These are phyloP conservation scores for Mesaphorura yosii DNA, from an alignment of 1,140 invertebrate species.

Conservation along the genomic window DNA sequence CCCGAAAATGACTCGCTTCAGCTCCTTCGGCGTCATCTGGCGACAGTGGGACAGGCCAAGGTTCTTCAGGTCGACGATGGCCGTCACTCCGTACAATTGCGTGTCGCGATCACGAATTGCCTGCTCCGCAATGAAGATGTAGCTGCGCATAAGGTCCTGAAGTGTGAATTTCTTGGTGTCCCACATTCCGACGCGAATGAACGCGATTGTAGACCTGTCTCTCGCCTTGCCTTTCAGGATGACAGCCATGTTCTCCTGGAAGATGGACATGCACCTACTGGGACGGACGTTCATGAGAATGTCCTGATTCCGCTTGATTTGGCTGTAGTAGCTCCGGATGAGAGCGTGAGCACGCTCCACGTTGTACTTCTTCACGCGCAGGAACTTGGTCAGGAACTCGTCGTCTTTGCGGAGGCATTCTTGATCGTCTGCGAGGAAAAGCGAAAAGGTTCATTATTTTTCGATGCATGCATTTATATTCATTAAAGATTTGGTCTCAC, in stretches of 20 bases:
- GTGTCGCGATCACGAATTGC: background rate
- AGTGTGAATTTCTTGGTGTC: background rate
- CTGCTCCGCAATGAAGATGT: background rate
- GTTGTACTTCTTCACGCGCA: slow-evolving; percentile 1
- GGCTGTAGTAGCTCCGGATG: background rate
- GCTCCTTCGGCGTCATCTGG: background rate
- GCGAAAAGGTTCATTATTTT: too few species aligned
- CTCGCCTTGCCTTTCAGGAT: background rate
- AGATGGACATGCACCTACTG: background rate
- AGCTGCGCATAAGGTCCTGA: background rate
- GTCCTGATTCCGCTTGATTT: background rate
- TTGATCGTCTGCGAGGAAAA: too few species aligned
- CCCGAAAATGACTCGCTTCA: background rate
- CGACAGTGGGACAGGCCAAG: background rate
- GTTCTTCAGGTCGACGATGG: background rate
- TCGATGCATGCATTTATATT: too few species aligned
- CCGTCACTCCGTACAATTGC: background rate
- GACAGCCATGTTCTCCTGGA: background rate
- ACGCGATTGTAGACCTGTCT: background rate
- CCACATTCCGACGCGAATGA: background rate
- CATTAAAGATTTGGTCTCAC: too few species aligned
- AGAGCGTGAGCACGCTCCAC: background rate
- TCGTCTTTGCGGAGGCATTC: too few species aligned
- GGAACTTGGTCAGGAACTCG: slow-evolving; percentile 1
- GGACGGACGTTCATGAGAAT: background rate